These are phyloP conservation scores for Autographa gamma DNA, from an alignment of 2,888 invertebrate genomes.

Conservation along the genomic window DNA sequence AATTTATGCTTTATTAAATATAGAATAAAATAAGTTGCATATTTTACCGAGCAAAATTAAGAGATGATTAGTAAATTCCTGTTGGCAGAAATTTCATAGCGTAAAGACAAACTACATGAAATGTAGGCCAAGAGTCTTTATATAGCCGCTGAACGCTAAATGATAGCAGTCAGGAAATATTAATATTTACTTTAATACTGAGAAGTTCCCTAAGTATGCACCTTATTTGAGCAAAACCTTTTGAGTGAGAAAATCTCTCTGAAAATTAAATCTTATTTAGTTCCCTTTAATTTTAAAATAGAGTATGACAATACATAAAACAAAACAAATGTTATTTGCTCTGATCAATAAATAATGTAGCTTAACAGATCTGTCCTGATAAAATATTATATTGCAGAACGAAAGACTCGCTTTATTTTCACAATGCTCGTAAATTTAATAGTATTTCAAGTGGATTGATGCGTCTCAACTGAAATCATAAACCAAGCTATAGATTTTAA, in stretches of 20 bases:
- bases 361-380: conserved; percentile 19
- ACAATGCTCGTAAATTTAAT: conserved; percentile 68
- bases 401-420: conserved; percentile 57
- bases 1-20: too few relatives aligned
- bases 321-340: not conserved
- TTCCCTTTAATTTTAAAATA: too few relatives aligned
- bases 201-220: not conserved
- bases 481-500: conserved; percentile 64
- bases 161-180: conserved; percentile 32
- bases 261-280: too few relatives aligned
- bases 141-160: conserved; percentile 12
- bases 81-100: not conserved
- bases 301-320: not conserved
- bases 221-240: too few relatives aligned
- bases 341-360: not conserved
- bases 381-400: conserved; percentile 43
- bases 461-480: conserved; percentile 67
- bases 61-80: conserved; percentile 23
- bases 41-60: not conserved
- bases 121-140: conserved; percentile 39
- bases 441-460: conserved; percentile 61
- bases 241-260: too few relatives aligned
- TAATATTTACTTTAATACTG: conserved; percentile 25
- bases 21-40: too few relatives aligned
- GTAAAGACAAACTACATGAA: conserved; percentile 19